phyloP scores from a whole-genome alignment of 2,797 vertebrate species.

The Sebastes vulpes region DNA sequence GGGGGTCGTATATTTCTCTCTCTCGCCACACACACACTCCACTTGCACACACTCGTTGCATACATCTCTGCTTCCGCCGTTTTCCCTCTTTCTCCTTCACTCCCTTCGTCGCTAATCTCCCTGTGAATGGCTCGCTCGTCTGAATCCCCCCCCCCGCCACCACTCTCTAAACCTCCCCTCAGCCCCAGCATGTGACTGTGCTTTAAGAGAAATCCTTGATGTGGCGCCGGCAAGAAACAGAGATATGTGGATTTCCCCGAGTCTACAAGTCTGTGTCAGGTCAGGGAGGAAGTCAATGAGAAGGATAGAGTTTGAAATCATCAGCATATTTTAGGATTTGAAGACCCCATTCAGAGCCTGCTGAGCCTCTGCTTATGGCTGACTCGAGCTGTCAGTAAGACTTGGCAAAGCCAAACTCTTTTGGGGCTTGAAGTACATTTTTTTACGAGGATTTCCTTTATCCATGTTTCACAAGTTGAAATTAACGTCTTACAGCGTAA shows the following conservation, averaged over 20 bases:
- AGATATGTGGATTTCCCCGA: conserved; percentile 84
- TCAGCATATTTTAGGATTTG: conserved; percentile 87
- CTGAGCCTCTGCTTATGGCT: conserved; percentile 68
- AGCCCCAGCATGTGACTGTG: conserved; percentile 84
- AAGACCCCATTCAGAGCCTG: conserved; percentile 64
- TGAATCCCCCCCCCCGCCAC: conserved; percentile 37
- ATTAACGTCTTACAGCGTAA: conserved; percentile 53
- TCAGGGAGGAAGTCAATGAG: conserved; percentile 77
- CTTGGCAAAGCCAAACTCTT: conserved; percentile 45
- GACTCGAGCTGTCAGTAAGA: conserved; percentile 67
- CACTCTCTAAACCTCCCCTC: conserved; percentile 70
- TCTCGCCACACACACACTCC: conserved; percentile 27
- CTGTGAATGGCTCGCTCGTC: conserved; percentile 79
- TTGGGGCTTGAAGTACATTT: conserved; percentile 34
- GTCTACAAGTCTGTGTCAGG: conserved; percentile 80
- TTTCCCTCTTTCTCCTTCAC: conserved; percentile 24
- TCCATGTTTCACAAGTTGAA: conserved; percentile 73
- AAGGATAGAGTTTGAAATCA: conserved; percentile 78
- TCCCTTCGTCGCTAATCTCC: conserved; percentile 79
- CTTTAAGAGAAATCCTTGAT: conserved; percentile 86
- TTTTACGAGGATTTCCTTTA: conserved; percentile 58
- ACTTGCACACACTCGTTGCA: conserved; percentile 28
- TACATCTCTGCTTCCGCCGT: conserved; percentile 32
- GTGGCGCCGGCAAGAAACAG: conserved; percentile 70
- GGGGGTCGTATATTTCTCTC: conserved; percentile 30